Evolutionary conservation across 2,113 vertebrate genomes (phyloP).

Genomic region (Egretta garzetta): DNA sequence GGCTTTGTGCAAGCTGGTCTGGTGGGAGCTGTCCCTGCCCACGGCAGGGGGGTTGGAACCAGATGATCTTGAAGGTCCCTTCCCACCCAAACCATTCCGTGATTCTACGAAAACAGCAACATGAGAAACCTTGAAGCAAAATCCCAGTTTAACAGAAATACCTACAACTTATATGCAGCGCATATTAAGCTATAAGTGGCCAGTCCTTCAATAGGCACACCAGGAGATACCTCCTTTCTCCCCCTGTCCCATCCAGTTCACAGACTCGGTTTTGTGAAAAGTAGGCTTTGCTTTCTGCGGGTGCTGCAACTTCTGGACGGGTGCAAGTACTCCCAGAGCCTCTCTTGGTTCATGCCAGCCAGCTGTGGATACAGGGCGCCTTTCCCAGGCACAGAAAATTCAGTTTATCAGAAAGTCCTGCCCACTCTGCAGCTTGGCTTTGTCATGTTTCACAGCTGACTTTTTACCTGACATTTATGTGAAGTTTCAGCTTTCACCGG

Average conservation of each 20-base stretch:
- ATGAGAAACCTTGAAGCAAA: neutral
- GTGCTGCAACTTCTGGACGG: neutral
- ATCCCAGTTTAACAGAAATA: neutral
- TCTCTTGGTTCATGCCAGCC: neutral
- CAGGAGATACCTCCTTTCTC: neutral
- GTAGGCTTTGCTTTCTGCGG: neutral
- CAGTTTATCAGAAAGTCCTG: neutral
- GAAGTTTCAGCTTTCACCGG: neutral
- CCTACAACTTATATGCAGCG: neutral
- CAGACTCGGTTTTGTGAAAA: neutral
- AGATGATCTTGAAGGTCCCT: too few species aligned
- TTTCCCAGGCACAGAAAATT: neutral
- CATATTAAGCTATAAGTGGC: neutral
- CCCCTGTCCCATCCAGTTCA: too few species aligned
- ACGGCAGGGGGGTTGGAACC: too few species aligned
- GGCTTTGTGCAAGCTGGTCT: too few species aligned
- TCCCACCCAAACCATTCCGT: too few species aligned
- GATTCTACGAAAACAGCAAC: neutral
- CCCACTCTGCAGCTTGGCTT: neutral
- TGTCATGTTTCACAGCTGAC: neutral
- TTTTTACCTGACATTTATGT: neutral
- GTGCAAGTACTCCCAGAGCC: too few species aligned
- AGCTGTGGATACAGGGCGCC: neutral
- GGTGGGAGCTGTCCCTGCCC: too few species aligned
- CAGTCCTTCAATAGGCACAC: neutral